Base-by-base conservation (phyloP, 2,113 vertebrate species). In the Chaenocephalus aceratus region DNA sequence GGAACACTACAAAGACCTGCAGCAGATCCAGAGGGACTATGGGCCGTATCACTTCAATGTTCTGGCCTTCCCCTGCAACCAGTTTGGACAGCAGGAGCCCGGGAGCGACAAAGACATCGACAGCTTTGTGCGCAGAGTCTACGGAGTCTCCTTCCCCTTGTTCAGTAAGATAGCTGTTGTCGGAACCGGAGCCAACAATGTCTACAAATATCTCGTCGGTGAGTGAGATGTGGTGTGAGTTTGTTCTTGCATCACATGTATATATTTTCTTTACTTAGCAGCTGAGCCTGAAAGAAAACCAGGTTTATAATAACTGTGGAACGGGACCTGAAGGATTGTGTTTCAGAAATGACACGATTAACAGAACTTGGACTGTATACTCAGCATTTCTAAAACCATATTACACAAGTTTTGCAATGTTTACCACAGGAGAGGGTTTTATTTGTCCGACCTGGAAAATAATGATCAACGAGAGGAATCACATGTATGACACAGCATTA, bases 51-150 rank as follows among this genome's bases (percentile, higher is more conserved):
- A 99, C 88, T 99, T 99, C 91, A 99, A 98, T 0, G 97, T 99
- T 46, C 94, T 99, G 73, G 98, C 96, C 4, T 99, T 99, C 86
- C 98, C 98, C 10, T 99, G 98, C 93, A 99, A 99, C 90, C 98
- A 99, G 90, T 99, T 99, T 69, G 98, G 98, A 26, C 96, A 98
- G 75, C 98, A 99, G 87, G 98, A 99, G 83, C 97, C 98, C 0
- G 96, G 97, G 77, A 97, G 94, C 41, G 96, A 99, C 91, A 96
- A 93, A 77, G 98, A 99, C 89, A 99, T 99, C 0, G 98, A 99
- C 94, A 97, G 85, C 80, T 99, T 98, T 65, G 97, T 95, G 0
- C 96, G 97, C 1, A 94, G 94, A 21, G 96, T 95, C 74, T 99
- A 98, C 0, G 93, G 94, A 1, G 97, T 94, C 80, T 96, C 97